Evolutionary conservation across 2,888 invertebrate genomes (phyloP).

Genomic region (Trichopoda pennipes): DNA sequence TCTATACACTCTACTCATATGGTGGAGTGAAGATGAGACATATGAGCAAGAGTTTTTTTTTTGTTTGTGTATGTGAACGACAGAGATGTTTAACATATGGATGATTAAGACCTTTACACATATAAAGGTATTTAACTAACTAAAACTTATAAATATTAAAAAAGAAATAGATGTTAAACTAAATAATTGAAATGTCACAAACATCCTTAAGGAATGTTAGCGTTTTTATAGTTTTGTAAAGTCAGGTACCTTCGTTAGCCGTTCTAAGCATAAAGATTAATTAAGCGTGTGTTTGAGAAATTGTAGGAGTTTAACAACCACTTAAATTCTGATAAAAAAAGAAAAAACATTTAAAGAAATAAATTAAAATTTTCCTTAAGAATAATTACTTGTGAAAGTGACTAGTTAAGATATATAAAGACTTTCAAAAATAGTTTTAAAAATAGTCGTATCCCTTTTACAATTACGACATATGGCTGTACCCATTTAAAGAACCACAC

Average conservation of each 20-base stretch:
- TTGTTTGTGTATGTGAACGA: constrained; percentile 16
- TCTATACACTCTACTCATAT: constrained; percentile 22
- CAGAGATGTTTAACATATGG: constrained; percentile 49
- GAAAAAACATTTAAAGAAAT: neutral
- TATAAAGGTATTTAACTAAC: constrained; percentile 55
- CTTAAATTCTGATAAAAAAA: constrained; percentile 48
- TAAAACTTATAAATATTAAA: constrained; percentile 24
- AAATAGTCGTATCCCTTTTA: too few species aligned
- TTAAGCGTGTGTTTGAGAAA: neutral
- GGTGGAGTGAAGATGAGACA: constrained; percentile 20
- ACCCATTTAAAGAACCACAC: constrained; percentile 29
- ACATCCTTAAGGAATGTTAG: constrained; percentile 60
- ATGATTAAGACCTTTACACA: constrained; percentile 38
- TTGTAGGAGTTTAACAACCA: constrained; percentile 58
- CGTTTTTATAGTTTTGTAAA: constrained; percentile 5
- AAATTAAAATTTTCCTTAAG: constrained; percentile 24
- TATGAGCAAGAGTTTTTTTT: neutral
- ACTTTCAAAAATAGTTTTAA: neutral
- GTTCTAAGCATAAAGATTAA: neutral
- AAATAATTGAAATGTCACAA: constrained; percentile 65
- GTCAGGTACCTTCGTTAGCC: constrained; percentile 42
- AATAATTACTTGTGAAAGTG: constrained; percentile 65
- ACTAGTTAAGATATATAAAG: constrained; percentile 56
- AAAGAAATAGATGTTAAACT: constrained; percentile 26
- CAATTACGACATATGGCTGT: neutral